Evolutionary conservation across 2,113 vertebrate genomes (phyloP).

Genomic region (Neolamprologus sp.): DNA sequence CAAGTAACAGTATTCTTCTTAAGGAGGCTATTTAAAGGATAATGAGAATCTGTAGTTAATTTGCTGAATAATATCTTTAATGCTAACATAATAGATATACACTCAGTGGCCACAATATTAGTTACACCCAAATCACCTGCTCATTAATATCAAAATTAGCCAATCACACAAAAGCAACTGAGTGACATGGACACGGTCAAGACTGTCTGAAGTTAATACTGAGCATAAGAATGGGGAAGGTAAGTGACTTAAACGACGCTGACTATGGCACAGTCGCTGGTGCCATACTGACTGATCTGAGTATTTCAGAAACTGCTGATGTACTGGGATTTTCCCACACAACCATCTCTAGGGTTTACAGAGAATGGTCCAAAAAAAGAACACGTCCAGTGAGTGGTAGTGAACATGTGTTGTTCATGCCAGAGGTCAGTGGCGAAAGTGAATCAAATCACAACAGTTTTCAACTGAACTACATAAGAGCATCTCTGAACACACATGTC

Average conservation of each 20-base stretch:
- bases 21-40: not conserved
- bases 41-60: not conserved
- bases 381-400: not conserved
- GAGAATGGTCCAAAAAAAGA: not conserved
- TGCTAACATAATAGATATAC: not conserved
- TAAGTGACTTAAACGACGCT: not conserved
- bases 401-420: not conserved
- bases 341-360: not conserved
- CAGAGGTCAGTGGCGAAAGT: not conserved
- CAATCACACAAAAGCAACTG: not conserved
- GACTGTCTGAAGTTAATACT: not conserved
- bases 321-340: not conserved
- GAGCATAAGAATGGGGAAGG: not conserved
- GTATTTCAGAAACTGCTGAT: not conserved
- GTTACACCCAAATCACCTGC: not conserved
- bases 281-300: not conserved
- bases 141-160: not conserved
- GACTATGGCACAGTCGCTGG: not conserved
- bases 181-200: not conserved
- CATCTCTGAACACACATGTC: not conserved
- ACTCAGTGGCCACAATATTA: not conserved
- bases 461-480: not conserved
- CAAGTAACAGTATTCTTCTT: not conserved
- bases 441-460: not conserved
- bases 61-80: not conserved